These are phyloP conservation scores for Sitobion miscanthi DNA, from an alignment of 1,140 invertebrate species.

Conservation along the genomic window DNA sequence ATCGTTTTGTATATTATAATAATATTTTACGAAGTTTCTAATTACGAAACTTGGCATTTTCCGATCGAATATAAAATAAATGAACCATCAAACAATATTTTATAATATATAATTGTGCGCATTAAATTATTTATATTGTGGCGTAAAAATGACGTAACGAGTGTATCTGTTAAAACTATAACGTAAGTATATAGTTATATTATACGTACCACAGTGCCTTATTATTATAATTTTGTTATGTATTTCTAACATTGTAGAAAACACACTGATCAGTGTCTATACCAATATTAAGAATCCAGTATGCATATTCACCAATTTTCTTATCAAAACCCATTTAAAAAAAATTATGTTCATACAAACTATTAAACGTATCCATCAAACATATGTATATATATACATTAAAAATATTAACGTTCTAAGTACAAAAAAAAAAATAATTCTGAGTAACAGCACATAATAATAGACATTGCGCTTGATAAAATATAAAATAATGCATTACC, in stretches of 20 bases:
- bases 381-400: background rate
- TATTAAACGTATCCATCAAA: too few species aligned
- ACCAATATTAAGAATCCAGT: too few species aligned
- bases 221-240: background rate
- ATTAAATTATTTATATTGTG: background rate
- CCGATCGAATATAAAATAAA: background rate
- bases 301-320: too few species aligned
- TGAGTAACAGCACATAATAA: background rate
- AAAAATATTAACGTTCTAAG: background rate
- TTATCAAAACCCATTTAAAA: too few species aligned
- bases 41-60: background rate
- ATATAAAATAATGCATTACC: background rate
- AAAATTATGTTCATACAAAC: background rate
- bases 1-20: background rate
- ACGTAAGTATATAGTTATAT: background rate
- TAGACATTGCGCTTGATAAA: background rate
- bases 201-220: background rate
- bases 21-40: background rate
- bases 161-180: background rate
- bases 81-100: background rate
- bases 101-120: too few species aligned
- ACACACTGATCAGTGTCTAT: background rate
- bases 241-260: background rate
- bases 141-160: background rate
- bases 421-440: background rate